Evolutionary conservation across 1,140 invertebrate genomes (phyloP).

Genomic region (Aphelinus certus): DNA sequence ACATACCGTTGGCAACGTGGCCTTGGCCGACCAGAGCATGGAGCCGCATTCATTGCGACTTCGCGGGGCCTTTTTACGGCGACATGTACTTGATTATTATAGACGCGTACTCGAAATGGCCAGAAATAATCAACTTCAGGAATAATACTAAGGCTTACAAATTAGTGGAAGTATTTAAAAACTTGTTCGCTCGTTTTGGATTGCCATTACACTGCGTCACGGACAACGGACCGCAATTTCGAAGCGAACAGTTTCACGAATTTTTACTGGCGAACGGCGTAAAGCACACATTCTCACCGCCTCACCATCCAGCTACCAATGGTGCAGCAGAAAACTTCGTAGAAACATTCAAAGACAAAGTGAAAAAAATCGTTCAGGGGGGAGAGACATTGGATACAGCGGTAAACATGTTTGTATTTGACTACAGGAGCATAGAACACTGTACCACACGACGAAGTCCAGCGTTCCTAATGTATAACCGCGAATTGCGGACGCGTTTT

Average conservation of each 20-base stretch:
- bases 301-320: conserved; percentile 55
- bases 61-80: conserved; percentile 29
- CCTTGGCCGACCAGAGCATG: conserved; percentile 17
- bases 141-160: conserved; percentile 14
- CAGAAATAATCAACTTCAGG: conserved; percentile 24
- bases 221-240: conserved; percentile 47
- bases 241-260: conserved; percentile 43
- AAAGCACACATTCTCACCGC: conserved; percentile 50
- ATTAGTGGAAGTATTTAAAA: conserved; percentile 40
- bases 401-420: conserved; percentile 35
- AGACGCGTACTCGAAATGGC: conserved; percentile 49
- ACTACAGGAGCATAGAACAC: conserved; percentile 29
- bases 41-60: conserved; percentile 16
- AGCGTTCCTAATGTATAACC: conserved; percentile 25
- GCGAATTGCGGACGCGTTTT: conserved; percentile 35
- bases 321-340: conserved; percentile 53
- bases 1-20: conserved; percentile 16
- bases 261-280: conserved; percentile 47
- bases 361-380: conserved; percentile 43
- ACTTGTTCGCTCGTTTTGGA: conserved; percentile 38
- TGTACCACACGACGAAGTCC: conserved; percentile 29
- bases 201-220: conserved; percentile 41
- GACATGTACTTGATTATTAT: conserved; percentile 24
- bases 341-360: conserved; percentile 41
- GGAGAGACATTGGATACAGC: conserved; percentile 27